A percentile compares a stretch with the other conserved stretches of the same genome.
These are phyloP conservation scores for Procambarus clarkii DNA, from an alignment of 1,140 invertebrate species.

Conservation along the genomic window DNA sequence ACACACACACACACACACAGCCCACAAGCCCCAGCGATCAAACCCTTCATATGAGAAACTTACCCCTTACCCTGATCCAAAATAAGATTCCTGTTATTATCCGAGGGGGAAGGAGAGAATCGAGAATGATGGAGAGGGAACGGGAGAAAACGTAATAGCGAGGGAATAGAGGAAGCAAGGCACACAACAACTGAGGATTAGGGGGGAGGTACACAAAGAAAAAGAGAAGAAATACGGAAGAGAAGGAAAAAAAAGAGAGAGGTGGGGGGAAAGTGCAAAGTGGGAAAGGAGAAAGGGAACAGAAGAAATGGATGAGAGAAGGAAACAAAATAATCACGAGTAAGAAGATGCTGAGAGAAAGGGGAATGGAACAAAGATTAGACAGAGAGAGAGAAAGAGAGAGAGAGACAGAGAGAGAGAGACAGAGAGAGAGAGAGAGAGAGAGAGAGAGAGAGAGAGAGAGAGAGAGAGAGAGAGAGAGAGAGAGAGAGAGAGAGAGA, in stretches of 20 bases:
- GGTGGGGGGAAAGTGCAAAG: no score
- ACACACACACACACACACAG: no score
- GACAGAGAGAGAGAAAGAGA: neutral
- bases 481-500: no score
- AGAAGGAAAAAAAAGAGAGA: no score
- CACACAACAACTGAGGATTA: constrained; percentile 15
- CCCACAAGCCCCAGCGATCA: no score
- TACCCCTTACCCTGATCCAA: neutral
- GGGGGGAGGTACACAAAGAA: no score
- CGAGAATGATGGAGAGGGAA: neutral
- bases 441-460: neutral
- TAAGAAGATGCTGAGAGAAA: neutral
- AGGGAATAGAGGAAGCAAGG: constrained; percentile 17
- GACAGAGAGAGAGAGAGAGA: neutral
- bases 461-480: neutral
- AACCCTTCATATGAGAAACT: no score
- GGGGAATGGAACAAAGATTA: neutral
- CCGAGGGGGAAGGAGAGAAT: neutral
- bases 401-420: neutral
- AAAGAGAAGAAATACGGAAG: no score
- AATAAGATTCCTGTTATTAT: constrained; percentile 30
- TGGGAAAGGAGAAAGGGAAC: no score
- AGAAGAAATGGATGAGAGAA: no score
- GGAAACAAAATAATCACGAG: no score
- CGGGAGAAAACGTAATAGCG: neutral